Conservation (phyloP, 2,113 vertebrate genomes). For the Aviceda subcristata region DNA sequence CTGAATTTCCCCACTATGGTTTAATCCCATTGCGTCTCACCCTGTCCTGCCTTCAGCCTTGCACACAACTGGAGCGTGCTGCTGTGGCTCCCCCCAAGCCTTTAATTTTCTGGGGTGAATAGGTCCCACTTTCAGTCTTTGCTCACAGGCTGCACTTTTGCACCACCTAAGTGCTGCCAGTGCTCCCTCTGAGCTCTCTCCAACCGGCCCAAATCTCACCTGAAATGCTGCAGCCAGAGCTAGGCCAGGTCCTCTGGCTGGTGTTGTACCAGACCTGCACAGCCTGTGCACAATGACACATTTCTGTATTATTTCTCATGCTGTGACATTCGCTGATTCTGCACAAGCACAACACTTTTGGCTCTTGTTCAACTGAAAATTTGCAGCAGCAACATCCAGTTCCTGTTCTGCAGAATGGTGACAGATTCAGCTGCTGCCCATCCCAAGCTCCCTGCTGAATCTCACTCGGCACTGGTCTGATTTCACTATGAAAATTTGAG, state of each 20-base stretch:
- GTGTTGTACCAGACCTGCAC: neutral
- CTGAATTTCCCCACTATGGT: neutral
- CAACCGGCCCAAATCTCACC: neutral
- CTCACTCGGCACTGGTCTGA: neutral
- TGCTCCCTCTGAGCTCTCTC: neutral
- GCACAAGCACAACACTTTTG: neutral
- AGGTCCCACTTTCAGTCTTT: rapidly evolving
- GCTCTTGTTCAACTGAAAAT: neutral
- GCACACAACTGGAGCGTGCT: rapidly evolving
- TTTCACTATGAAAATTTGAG: neutral
- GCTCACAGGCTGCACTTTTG: neutral
- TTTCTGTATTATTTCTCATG: neutral
- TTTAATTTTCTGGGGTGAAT: neutral
- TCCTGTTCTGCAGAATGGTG: neutral
- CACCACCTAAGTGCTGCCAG: neutral
- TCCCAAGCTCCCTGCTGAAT: neutral
- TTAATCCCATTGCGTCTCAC: neutral
- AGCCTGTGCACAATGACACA: rapidly evolving
- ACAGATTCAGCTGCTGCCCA: neutral
- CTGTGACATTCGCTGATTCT: neutral
- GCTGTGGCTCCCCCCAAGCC: neutral
- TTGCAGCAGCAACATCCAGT: neutral
- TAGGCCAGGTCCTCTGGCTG: neutral
- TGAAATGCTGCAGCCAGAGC: neutral
- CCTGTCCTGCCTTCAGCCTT: neutral